phyloP scores from a whole-genome alignment of 2,797 vertebrate genomes.

The Semaprochilodus insignis region DNA sequence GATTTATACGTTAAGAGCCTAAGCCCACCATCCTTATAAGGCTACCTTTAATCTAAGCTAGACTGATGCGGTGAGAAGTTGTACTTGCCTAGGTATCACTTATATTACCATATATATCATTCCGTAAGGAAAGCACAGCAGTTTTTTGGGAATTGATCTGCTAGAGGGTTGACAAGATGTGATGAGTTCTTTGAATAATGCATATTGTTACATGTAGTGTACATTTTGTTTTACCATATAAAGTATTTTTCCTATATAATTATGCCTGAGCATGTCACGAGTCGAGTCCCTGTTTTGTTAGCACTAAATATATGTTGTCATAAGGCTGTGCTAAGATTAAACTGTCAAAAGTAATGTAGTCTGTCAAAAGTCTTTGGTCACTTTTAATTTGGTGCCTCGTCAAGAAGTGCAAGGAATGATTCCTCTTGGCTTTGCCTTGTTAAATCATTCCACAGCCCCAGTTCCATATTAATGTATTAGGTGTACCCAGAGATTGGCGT shows the following conservation, averaged over 20 bases:
- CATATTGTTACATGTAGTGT: not conserved
- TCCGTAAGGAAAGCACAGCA: not conserved
- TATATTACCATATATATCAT: slow-evolving; percentile 8
- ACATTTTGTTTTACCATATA: not conserved
- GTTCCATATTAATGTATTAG: not conserved
- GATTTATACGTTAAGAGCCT: slow-evolving; percentile 14
- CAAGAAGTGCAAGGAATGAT: not conserved
- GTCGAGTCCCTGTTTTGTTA: too few species aligned
- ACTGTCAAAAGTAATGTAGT: too few species aligned
- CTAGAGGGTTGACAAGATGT: not conserved
- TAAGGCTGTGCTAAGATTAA: too few species aligned
- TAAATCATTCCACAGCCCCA: not conserved
- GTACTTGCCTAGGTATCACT: not conserved
- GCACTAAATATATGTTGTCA: too few species aligned
- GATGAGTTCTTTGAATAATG: not conserved
- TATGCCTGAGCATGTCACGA: too few species aligned
- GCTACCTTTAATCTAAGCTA: not conserved
- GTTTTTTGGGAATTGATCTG: not conserved
- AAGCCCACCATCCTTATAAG: not conserved
- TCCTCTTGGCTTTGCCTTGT: not conserved
- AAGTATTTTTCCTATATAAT: not conserved
- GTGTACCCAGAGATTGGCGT: not conserved
- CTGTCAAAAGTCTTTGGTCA: too few species aligned
- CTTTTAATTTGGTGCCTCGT: too few species aligned
- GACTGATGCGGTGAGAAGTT: not conserved